Base-by-base conservation (phyloP, 2,888 invertebrate genomes). In the Agrotis puta region DNA sequence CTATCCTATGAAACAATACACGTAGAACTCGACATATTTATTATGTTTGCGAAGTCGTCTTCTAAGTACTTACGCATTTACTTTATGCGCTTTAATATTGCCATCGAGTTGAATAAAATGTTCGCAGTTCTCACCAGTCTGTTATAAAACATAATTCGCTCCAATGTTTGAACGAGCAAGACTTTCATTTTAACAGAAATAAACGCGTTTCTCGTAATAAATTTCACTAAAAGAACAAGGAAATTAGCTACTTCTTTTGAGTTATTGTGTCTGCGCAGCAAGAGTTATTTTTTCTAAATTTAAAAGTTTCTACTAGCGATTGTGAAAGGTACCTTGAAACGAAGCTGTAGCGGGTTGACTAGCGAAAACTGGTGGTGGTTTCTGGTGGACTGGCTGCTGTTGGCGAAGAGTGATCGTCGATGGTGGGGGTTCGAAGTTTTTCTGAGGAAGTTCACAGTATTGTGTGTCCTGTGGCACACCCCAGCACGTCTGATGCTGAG, bases 341-440 rank as follows among this genome's bases (percentile, higher is more conserved):
- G 97, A 97, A 89, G 97, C 97, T 93, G 98, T 97, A 89, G 98
- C 98, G 88, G 98, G 98, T 95, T 98, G 98, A 86, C 98, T 98
- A 85, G 97, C 93, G 89, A 97, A 97, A 82, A 98, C 97, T 79
- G 98, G 98, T 71, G 97, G 96, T 79, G 98, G 97, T 90, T 95
- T 95, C 96, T 98, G 98, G 87, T 97, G 97, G 70, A 98, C 96
- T 39, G 98, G 98, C 80, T 97, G 97, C 90, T 97, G 97, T 81
- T 97, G 97, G 85, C 98, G 97, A 77, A 98, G 96, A 85, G 97
- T 97, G 92, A 98, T 97, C 53, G 97, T 97, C 33, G 97, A 88
- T 61, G 98, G 97, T 27, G 98, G 98, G 45, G 97, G 97, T 90
- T 97, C 97, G 87, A 89, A 95, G 73, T 87, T 88, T 86, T 88